A percentile compares a stretch with the other conserved stretches of the same genome.
Conservation (phyloP, 2,888 invertebrate genomes). For the Stegophylla sp. region DNA sequence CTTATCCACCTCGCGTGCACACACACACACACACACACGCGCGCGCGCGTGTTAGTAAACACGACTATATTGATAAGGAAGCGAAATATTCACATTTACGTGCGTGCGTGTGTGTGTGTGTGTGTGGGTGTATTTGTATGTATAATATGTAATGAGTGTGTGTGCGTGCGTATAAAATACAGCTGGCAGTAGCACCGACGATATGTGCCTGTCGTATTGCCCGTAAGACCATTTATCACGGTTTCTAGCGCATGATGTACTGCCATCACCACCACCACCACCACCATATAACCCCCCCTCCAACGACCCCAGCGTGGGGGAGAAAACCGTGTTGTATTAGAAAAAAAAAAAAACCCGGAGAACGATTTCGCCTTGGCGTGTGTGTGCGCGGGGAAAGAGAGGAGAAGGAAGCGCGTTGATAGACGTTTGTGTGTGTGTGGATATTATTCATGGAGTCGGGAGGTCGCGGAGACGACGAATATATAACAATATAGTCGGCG, state of each 20-base stretch:
- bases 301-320: background rate
- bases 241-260: slow-evolving; percentile 25
- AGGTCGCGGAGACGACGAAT: too few species aligned
- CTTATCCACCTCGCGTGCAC: background rate
- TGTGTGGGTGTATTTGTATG: too few species aligned
- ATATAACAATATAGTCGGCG: background rate
- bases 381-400: background rate
- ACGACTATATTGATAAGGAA: slow-evolving; percentile 48
- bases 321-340: background rate
- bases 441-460: slow-evolving; percentile 4
- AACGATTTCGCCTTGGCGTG: background rate
- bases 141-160: too few species aligned
- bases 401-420: background rate
- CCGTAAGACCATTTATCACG: slow-evolving; percentile 32
- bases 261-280: background rate
- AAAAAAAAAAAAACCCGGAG: background rate
- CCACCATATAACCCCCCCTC: background rate
- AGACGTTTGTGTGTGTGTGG: background rate
- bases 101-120: background rate
- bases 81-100: background rate
- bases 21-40: background rate
- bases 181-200: background rate
- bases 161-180: background rate
- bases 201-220: slow-evolving; percentile 28
- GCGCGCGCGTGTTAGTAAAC: slow-evolving; percentile 5